phyloP scores from a whole-genome alignment of 2,113 vertebrate genomes.

The Pleuronectes platessa region DNA sequence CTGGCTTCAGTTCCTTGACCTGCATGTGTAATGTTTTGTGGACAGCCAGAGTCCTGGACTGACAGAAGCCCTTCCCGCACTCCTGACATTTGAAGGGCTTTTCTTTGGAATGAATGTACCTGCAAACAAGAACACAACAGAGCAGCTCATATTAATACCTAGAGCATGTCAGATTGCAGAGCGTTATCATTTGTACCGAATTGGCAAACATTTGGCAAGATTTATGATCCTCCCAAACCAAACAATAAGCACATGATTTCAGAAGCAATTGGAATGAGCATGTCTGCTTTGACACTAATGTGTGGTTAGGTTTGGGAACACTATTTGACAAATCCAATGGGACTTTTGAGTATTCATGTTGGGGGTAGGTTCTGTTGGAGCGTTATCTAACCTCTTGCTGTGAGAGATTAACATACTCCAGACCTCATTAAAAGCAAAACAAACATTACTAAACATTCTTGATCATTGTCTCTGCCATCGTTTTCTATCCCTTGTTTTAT shows the following conservation, averaged over 20 bases:
- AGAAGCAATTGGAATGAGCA: neutral
- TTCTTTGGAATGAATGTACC: slow-evolving; percentile 99
- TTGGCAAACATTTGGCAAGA: neutral
- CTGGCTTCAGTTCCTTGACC: slow-evolving; percentile 96
- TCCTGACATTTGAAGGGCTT: slow-evolving; percentile 99
- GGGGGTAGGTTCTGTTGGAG: neutral
- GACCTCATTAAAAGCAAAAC: neutral
- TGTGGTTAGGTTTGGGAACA: neutral
- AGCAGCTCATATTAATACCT: slow-evolving; percentile 31
- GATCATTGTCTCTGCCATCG: neutral
- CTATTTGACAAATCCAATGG: too few species aligned
- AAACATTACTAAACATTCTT: neutral
- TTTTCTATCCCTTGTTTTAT: neutral
- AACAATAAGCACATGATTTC: neutral
- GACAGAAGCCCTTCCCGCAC: slow-evolving; percentile 99
- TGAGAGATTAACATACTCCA: neutral
- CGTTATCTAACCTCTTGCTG: too few species aligned
- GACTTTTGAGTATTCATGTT: neutral
- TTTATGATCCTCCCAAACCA: neutral
- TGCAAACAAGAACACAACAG: slow-evolving; percentile 62
- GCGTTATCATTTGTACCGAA: neutral
- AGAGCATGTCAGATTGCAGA: neutral
- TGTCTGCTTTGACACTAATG: neutral
- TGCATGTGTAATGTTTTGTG: slow-evolving; percentile 99
- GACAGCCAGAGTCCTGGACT: slow-evolving; percentile 98